phyloP scores from a whole-genome alignment of 2,797 vertebrate genomes.

The Sylvia borin region DNA sequence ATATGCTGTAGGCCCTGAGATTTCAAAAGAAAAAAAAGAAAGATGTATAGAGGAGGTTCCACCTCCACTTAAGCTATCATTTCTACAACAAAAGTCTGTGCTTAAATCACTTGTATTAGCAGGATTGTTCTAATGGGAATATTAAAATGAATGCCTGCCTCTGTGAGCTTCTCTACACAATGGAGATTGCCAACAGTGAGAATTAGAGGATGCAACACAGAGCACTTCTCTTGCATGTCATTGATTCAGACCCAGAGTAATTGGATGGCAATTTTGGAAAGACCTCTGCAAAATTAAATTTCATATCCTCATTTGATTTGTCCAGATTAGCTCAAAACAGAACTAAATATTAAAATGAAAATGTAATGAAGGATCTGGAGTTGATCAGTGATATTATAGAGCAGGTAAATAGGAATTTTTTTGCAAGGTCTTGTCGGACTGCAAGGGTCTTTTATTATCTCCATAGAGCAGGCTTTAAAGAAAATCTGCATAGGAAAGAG shows the following conservation, averaged over 20 bases:
- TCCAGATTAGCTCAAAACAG: background rate
- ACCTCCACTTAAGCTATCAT: slow-evolving; percentile 67
- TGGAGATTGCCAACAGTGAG: background rate
- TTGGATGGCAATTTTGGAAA: background rate
- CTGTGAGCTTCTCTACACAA: background rate
- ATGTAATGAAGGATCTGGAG: background rate
- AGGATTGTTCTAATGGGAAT: slow-evolving; percentile 67
- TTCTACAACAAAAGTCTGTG: slow-evolving; percentile 56
- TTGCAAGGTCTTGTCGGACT: background rate
- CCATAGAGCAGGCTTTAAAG: background rate
- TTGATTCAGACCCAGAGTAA: background rate
- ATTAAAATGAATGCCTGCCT: slow-evolving; percentile 42
- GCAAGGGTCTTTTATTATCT: background rate
- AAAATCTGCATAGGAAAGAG: background rate
- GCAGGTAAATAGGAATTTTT: background rate
- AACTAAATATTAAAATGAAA: background rate
- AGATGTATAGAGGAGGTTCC: slow-evolving; percentile 49
- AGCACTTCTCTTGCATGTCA: background rate
- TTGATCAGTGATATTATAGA: background rate
- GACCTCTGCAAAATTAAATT: background rate
- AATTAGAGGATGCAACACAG: background rate
- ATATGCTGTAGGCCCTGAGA: slow-evolving; percentile 27
- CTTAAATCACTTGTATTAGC: slow-evolving; percentile 54
- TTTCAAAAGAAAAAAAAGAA: slow-evolving; percentile 44
- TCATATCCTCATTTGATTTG: background rate